phyloP scores from a whole-genome alignment of 2,797 vertebrate genomes.

The Micromesistius poutassou region DNA sequence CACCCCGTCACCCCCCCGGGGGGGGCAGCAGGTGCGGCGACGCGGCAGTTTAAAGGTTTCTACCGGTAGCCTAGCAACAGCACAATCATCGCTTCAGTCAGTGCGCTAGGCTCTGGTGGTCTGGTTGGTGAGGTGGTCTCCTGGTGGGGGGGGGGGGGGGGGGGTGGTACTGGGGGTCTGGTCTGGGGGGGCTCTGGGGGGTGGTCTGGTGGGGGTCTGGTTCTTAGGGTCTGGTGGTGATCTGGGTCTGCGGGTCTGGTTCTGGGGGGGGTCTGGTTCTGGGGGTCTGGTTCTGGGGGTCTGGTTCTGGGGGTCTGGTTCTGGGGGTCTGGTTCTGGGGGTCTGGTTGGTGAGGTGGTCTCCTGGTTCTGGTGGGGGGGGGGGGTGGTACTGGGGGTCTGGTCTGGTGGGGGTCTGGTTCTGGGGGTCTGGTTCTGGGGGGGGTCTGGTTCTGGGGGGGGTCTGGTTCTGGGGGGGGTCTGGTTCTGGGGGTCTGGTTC shows the following conservation, averaged over 20 bases:
- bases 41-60: background rate
- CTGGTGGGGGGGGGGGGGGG: too few species aligned
- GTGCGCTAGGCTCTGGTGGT: background rate
- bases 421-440: background rate
- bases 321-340: too few species aligned
- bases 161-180: background rate
- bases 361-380: too few species aligned
- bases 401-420: too few species aligned
- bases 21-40: background rate
- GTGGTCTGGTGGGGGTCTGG: background rate
- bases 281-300: too few species aligned
- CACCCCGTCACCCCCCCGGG: background rate
- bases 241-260: too few species aligned
- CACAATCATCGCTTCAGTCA: background rate
- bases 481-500: too few species aligned
- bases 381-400: background rate
- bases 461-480: too few species aligned
- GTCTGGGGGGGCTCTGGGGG: too few species aligned
- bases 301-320: too few species aligned
- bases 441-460: too few species aligned
- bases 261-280: too few species aligned
- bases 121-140: background rate
- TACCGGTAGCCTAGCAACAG: background rate
- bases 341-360: background rate
- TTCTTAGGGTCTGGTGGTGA: background rate